These are phyloP conservation scores for Agrochola lota DNA, from an alignment of 2,888 invertebrate genomes.

Conservation along the genomic window DNA sequence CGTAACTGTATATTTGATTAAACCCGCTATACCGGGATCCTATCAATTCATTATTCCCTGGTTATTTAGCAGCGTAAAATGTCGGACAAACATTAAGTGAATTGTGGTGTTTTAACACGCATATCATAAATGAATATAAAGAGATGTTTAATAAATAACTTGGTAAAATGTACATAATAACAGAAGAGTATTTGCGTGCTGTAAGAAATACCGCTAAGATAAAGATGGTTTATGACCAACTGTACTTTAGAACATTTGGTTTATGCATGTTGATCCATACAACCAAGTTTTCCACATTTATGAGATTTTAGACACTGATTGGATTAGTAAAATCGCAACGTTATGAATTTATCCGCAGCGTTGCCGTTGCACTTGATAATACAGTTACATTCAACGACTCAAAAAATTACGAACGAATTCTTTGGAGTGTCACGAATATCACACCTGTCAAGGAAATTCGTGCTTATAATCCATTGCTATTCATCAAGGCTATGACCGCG, in stretches of 20 bases:
- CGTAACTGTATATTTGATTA: constrained; percentile 65
- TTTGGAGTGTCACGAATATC: constrained; percentile 40
- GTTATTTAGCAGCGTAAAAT: constrained; percentile 39
- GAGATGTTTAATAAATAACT: constrained; percentile 16
- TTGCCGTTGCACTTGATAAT: constrained; percentile 10
- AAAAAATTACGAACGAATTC: constrained; percentile 28
- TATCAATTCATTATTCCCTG: constrained; percentile 13
- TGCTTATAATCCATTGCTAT: constrained; percentile 39
- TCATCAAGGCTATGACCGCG: constrained; percentile 50
- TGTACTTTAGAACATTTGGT: constrained; percentile 7
- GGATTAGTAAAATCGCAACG: neutral
- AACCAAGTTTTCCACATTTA: neutral
- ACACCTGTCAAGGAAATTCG: constrained; percentile 39
- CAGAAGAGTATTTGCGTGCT: constrained; percentile 19
- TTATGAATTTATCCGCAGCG: neutral
- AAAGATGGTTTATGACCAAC: constrained; percentile 14
- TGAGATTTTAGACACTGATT: neutral
- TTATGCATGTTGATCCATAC: neutral
- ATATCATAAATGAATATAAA: constrained; percentile 34
- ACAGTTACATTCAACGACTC: constrained; percentile 29
- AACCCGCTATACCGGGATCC: constrained; percentile 10
- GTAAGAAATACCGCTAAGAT: constrained; percentile 22
- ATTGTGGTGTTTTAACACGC: constrained; percentile 37
- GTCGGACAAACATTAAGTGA: constrained; percentile 30
- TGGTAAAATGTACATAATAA: constrained; percentile 17